phyloP scores from a whole-genome alignment of 64 coral and sea anemone species.

The Actinia tenebrosa region DNA sequence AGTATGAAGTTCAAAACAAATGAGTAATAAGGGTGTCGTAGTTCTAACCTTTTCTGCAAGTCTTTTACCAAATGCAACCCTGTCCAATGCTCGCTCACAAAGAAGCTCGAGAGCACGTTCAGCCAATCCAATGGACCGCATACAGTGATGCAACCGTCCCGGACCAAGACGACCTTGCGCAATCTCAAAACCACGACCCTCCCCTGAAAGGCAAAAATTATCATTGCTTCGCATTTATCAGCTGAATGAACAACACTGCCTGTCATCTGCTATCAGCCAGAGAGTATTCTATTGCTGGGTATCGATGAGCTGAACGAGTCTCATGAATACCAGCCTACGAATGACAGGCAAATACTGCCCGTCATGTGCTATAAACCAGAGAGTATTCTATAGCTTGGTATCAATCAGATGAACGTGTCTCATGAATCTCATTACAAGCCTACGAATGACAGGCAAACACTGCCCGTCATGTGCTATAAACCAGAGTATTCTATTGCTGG shows the following conservation, averaged over 20 bases:
- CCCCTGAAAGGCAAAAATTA: constrained; percentile 44
- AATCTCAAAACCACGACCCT: constrained; percentile 99
- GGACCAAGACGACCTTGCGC: constrained; percentile 96
- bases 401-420: no score
- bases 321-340: no score
- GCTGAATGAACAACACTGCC: neutral
- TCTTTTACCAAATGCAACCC: constrained; percentile 80
- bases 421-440: no score
- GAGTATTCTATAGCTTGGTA: no score
- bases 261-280: no score
- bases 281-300: no score
- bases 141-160: constrained; percentile 94
- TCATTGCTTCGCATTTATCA: neutral
- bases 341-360: no score
- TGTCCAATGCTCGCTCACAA: constrained; percentile 60
- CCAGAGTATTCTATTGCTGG: no score
- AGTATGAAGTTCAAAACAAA: neutral
- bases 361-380: no score
- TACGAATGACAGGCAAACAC: no score
- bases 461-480: no score
- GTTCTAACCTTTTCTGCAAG: constrained; percentile 78
- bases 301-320: no score
- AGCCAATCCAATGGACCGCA: constrained; percentile 76
- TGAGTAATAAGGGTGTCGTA: neutral
- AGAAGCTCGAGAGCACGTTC: constrained; percentile 80